phyloP scores from a whole-genome alignment of 1,140 invertebrate genomes.

The Episyrphus balteatus region DNA sequence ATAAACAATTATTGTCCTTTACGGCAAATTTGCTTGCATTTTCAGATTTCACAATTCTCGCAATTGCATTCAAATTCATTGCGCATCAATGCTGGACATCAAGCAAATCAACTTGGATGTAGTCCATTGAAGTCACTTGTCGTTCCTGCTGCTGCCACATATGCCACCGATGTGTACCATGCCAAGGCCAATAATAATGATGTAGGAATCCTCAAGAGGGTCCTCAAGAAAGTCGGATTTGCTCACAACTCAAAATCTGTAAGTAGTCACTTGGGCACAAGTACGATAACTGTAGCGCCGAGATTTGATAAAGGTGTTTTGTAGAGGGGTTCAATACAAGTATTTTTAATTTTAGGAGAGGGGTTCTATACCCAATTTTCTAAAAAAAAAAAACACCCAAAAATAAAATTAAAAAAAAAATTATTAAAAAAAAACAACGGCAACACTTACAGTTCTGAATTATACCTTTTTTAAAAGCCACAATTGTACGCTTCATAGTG shows the following conservation, averaged over 20 bases:
- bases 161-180: constrained; percentile 13
- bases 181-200: constrained; percentile 10
- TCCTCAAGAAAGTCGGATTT: constrained; percentile 31
- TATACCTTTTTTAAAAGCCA: too few species aligned
- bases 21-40: constrained; percentile 2
- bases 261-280: constrained; percentile 1
- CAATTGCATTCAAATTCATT: constrained; percentile 6
- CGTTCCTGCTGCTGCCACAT: constrained; percentile 13
- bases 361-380: too few species aligned
- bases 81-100: constrained; percentile 6
- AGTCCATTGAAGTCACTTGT: constrained; percentile 1
- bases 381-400: too few species aligned
- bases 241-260: constrained; percentile 30
- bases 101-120: too few species aligned
- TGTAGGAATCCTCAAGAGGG: constrained; percentile 26
- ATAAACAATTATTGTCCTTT: constrained; percentile 12
- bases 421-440: too few species aligned
- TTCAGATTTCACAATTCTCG: constrained; percentile 8
- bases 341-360: too few species aligned
- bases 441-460: too few species aligned
- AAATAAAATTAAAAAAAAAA: too few species aligned
- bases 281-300: background rate
- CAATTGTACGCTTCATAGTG: too few species aligned
- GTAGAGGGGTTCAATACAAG: too few species aligned
- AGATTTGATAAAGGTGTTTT: too few species aligned